phyloP scores from a whole-genome alignment of 1,140 invertebrate genomes.

The Pseudomyrmex pallidus region DNA sequence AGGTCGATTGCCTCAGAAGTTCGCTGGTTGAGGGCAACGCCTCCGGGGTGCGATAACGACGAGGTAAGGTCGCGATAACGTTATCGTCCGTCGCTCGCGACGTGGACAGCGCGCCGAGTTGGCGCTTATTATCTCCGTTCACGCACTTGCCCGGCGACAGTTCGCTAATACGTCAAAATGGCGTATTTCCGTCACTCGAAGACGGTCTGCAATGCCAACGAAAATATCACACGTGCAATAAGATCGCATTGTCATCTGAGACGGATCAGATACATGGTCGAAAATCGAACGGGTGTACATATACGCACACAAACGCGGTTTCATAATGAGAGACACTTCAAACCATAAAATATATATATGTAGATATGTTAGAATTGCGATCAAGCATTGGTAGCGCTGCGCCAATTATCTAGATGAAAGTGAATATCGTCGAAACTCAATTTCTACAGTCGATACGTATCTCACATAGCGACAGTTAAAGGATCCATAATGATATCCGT shows the following conservation, averaged over 20 bases:
- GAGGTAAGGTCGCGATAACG: conserved; percentile 65
- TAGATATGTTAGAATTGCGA: background rate
- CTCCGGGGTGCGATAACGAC: conserved; percentile 64
- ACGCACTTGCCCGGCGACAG: background rate
- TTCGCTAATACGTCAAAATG: background rate
- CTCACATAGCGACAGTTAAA: conserved; percentile 17
- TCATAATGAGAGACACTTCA: background rate
- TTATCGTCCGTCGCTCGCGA: conserved; percentile 60
- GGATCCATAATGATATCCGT: conserved; percentile 43
- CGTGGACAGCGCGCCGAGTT: conserved; percentile 33
- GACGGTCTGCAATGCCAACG: no score
- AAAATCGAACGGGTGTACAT: background rate
- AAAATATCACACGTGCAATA: background rate
- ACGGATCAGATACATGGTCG: background rate
- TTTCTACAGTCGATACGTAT: conserved; percentile 6
- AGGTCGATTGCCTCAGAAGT: conserved; percentile 70
- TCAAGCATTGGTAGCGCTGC: no score
- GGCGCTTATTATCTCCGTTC: conserved; percentile 21
- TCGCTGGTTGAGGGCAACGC: conserved; percentile 56
- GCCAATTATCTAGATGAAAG: no score
- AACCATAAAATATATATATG: background rate
- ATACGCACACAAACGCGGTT: background rate
- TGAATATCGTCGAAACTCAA: no score
- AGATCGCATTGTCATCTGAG: background rate
- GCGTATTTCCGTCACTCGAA: background rate